These are phyloP conservation scores for Hoplostethus mediterraneus DNA, from an alignment of 2,797 vertebrate species.

Conservation along the genomic window DNA sequence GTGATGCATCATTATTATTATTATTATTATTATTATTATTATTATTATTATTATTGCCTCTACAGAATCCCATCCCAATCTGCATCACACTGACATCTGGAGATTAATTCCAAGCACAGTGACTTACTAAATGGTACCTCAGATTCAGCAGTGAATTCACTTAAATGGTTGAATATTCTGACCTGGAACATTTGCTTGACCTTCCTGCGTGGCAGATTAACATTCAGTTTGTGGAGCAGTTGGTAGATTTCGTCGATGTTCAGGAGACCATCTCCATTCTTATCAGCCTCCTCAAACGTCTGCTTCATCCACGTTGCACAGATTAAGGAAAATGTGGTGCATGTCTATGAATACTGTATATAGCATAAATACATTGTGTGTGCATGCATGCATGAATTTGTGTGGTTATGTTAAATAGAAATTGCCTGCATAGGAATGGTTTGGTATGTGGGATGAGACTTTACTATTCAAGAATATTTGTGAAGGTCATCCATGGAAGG, in stretches of 20 bases:
- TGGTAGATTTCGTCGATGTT: conserved; percentile 99
- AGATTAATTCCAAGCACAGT: background rate
- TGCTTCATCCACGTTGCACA: conserved; percentile 94
- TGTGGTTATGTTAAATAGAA: background rate
- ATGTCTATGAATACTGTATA: background rate
- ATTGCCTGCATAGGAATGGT: no score
- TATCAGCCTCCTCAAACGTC: conserved; percentile 98
- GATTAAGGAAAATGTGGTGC: conserved; percentile 84
- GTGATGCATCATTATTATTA: background rate
- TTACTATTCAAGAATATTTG: no score
- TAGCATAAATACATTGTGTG: background rate
- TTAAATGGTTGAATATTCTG: conserved; percentile 29
- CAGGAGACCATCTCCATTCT: conserved; percentile 95
- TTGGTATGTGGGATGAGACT: no score
- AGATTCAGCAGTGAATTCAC: background rate
- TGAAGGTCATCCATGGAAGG: no score
- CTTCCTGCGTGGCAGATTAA: conserved; percentile 96
- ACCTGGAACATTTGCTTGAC: conserved; percentile 99
- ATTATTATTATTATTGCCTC: background rate
- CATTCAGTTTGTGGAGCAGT: conserved; percentile 96
- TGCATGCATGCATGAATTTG: background rate
- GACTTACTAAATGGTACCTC: background rate
- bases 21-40: no score
- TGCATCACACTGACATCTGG: background rate
- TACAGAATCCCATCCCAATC: background rate